Percentiles rank a stretch among this genome's conserved stretches.
Conservation (phyloP, 2,113 vertebrate genomes). For the Hystrix brachyura region DNA sequence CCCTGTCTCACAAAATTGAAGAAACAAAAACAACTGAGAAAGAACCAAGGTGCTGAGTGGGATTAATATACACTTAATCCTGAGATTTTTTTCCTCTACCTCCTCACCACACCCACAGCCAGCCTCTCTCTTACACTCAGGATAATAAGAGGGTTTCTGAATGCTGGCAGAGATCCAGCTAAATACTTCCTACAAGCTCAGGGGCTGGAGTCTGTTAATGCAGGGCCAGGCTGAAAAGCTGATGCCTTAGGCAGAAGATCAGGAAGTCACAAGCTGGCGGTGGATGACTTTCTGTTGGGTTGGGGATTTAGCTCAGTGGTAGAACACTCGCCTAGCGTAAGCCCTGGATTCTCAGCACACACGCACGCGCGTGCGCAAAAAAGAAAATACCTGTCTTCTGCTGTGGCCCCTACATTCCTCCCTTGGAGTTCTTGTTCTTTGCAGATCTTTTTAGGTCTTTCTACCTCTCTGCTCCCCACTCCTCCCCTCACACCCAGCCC, state of each 20-base stretch:
- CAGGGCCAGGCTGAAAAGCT: neutral
- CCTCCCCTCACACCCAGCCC: no score
- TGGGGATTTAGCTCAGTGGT: no score
- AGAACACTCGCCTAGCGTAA: no score
- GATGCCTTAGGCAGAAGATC: neutral
- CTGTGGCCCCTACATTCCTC: neutral
- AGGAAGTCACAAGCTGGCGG: neutral
- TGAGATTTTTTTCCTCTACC: neutral
- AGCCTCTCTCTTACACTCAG: neutral
- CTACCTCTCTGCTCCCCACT: neutral
- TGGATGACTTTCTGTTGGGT: neutral
- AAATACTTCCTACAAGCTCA: neutral
- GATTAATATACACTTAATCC: constrained; percentile 31
- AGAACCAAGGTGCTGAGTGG: neutral
- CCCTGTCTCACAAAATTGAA: neutral
- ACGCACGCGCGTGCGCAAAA: no score
- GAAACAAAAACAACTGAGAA: neutral
- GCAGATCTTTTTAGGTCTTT: constrained; percentile 31
- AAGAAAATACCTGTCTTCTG: constrained; percentile 13
- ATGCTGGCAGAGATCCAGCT: neutral
- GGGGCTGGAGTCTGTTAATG: neutral
- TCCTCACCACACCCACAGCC: neutral
- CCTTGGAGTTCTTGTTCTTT: constrained; percentile 34
- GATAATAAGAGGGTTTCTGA: neutral
- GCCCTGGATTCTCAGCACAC: no score